phyloP scores from a whole-genome alignment of 2,888 invertebrate species.

The Patella depressa region DNA sequence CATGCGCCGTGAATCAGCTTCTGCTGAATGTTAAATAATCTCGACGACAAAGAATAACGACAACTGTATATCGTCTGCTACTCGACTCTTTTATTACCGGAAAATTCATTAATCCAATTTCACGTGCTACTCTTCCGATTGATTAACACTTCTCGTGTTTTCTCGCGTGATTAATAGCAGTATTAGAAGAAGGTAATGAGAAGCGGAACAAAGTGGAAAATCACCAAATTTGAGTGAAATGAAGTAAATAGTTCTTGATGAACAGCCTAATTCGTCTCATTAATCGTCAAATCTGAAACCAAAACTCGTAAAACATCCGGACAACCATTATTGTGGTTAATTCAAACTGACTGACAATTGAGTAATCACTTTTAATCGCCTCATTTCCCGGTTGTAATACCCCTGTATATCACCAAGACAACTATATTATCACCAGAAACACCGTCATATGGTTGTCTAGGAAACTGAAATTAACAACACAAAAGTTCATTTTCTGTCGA shows the following conservation, averaged over 20 bases:
- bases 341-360: slow-evolving; percentile 2
- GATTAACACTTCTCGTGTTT: slow-evolving; percentile 5
- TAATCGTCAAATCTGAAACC: too few relatives aligned
- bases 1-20: too few relatives aligned
- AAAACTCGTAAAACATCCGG: too few relatives aligned
- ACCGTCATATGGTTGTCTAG: background rate
- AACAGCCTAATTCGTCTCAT: background rate
- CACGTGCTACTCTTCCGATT: background rate
- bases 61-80: background rate
- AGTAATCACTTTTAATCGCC: slow-evolving; percentile 1
- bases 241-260: slow-evolving; percentile 6
- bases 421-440: background rate
- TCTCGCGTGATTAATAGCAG: slow-evolving; percentile 7
- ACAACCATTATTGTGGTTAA: background rate
- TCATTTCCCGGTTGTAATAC: slow-evolving; percentile 5
- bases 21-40: too few relatives aligned
- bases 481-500: background rate
- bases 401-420: background rate
- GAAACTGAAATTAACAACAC: background rate
- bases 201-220: background rate
- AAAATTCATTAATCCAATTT: slow-evolving; percentile 12
- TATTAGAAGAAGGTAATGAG: background rate
- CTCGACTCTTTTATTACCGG: slow-evolving; percentile 4
- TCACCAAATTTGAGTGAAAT: background rate
- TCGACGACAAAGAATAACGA: too few relatives aligned